Percentiles rank a stretch among this genome's conserved stretches.
Evolutionary conservation across 2,888 invertebrate genomes (phyloP).

Genomic region (Nephrotoma appendiculata): DNA sequence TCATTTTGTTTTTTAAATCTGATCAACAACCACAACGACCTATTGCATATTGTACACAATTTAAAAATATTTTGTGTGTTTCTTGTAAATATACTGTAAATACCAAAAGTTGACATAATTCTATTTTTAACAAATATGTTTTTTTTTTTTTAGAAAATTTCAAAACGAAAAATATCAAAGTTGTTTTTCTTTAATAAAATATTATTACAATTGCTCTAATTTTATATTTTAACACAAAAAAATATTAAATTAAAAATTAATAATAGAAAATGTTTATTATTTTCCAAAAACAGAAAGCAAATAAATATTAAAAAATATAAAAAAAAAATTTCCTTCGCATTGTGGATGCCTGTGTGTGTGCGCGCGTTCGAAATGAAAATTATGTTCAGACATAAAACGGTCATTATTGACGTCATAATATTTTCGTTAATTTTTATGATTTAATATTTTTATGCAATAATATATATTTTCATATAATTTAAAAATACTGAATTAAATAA

Average conservation of each 20-base stretch:
- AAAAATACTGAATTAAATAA: neutral
- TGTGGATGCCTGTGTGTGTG: neutral
- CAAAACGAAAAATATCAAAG: neutral
- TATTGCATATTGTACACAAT: neutral
- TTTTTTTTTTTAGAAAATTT: neutral
- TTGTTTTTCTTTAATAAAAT: neutral
- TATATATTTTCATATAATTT: neutral
- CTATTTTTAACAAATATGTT: neutral
- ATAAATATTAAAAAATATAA: neutral
- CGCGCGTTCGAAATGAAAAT: neutral
- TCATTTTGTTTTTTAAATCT: neutral
- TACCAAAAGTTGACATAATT: neutral
- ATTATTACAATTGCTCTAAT: neutral
- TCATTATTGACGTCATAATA: neutral
- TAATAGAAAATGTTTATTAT: neutral
- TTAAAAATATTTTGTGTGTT: neutral
- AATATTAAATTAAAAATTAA: neutral
- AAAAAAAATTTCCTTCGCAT: neutral
- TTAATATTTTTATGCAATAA: neutral
- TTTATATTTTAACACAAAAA: neutral
- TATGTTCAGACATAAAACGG: neutral
- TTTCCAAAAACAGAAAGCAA: neutral
- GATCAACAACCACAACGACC: neutral
- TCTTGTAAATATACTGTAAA: neutral
- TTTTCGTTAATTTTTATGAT: neutral